A percentile compares a stretch with the other conserved stretches of the same genome.
Conservation (phyloP, 2,113 vertebrate species). For the Hemicordylus capensis region DNA sequence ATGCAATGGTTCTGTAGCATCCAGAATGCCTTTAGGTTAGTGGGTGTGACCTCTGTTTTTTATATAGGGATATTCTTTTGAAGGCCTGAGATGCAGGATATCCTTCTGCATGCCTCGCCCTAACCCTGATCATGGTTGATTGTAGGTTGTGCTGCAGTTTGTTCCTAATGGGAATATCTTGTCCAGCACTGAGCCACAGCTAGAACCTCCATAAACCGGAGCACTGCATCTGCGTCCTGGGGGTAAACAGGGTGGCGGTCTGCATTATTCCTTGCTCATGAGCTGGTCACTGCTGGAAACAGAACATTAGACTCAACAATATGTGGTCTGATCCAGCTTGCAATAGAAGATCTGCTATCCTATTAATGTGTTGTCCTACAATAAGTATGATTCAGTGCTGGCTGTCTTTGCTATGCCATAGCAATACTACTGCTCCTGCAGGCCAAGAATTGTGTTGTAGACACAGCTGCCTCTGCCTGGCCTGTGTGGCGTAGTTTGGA, state of each 20-base stretch:
- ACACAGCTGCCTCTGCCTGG: background rate
- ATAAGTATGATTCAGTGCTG: too few species aligned
- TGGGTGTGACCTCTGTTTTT: background rate
- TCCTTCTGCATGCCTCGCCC: too few species aligned
- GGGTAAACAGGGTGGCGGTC: background rate
- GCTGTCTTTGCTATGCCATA: background rate
- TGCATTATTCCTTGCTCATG: background rate
- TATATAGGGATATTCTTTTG: fast-evolving
- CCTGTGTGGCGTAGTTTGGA: background rate
- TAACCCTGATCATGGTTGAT: too few species aligned
- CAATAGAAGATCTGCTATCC: too few species aligned
- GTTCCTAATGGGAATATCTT: background rate
- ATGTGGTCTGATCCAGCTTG: background rate
- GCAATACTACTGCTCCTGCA: background rate
- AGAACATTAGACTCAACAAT: background rate
- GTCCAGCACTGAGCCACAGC: too few species aligned
- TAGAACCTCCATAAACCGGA: background rate
- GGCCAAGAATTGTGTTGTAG: background rate
- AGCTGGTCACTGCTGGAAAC: too few species aligned
- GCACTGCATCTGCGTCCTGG: background rate
- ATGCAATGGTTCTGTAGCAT: too few species aligned
- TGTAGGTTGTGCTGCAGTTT: too few species aligned
- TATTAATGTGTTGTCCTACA: background rate
- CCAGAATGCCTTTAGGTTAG: background rate
- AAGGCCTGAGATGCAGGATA: background rate